Conservation (phyloP, 2,113 vertebrate genomes). For the Typhlomys cinereus region DNA sequence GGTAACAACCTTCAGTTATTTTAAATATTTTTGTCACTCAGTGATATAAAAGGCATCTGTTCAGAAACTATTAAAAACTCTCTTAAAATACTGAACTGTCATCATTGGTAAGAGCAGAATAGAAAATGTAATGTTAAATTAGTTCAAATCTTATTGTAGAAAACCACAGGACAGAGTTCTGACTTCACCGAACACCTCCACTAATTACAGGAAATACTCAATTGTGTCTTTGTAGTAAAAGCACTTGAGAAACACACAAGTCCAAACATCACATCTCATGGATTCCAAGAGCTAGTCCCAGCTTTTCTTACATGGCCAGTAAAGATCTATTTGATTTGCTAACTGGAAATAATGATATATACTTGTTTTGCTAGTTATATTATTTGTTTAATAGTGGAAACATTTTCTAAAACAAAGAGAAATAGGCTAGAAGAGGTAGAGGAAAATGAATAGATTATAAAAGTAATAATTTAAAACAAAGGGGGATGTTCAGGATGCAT, state of each 20-base stretch:
- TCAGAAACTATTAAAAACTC: slow-evolving; percentile 37
- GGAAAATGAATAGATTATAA: slow-evolving; percentile 19
- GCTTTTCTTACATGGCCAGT: not conserved
- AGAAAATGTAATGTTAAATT: slow-evolving; percentile 23
- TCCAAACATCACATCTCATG: not conserved
- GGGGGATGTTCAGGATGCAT: not conserved
- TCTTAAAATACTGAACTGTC: not conserved
- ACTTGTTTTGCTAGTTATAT: slow-evolving; percentile 56
- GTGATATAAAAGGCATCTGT: not conserved
- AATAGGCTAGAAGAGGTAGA: not conserved
- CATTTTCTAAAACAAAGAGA: slow-evolving; percentile 60
- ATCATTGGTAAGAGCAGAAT: not conserved
- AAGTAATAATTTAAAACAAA: slow-evolving; percentile 41
- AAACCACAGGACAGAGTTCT: not conserved
- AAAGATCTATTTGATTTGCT: slow-evolving; percentile 57
- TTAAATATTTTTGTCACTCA: slow-evolving; percentile 36
- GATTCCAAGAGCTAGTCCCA: not conserved
- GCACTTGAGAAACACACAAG: not conserved
- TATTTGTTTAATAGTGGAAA: slow-evolving; percentile 48
- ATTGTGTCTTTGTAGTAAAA: slow-evolving; percentile 51
- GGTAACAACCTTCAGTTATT: slow-evolving; percentile 9
- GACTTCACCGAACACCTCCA: not conserved
- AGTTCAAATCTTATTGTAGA: not conserved
- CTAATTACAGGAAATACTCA: not conserved
- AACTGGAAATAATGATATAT: slow-evolving; percentile 55